These are phyloP conservation scores for Aleiodes sp. DNA, from an alignment of 1,140 invertebrate genomes.

Conservation along the genomic window DNA sequence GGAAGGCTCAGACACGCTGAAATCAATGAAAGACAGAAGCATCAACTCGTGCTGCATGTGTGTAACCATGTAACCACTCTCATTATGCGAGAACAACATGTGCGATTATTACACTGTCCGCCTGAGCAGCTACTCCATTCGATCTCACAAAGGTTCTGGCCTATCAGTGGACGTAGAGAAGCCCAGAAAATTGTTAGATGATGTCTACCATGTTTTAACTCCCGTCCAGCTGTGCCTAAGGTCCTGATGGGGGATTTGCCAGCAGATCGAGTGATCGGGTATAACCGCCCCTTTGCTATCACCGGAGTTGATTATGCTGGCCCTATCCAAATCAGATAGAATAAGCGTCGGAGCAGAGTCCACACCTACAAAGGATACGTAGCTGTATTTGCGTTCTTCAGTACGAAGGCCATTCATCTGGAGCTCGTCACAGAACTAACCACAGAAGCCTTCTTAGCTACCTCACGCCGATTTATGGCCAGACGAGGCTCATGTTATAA, in stretches of 20 bases:
- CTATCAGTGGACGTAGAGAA: slow-evolving; percentile 31
- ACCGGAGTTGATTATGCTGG: slow-evolving; percentile 51
- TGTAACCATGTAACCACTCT: slow-evolving; percentile 27
- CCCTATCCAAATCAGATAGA: slow-evolving; percentile 39
- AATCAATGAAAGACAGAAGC: slow-evolving; percentile 19
- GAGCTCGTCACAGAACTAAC: slow-evolving; percentile 45
- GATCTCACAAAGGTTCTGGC: slow-evolving; percentile 40
- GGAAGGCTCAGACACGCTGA: background rate
- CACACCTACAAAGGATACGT: slow-evolving; percentile 40
- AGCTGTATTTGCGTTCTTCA: slow-evolving; percentile 43
- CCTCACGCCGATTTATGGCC: slow-evolving; percentile 21
- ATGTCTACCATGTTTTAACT: slow-evolving; percentile 40
- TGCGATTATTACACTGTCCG: slow-evolving; percentile 43
- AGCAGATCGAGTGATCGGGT: background rate
- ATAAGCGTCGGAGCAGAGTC: background rate
- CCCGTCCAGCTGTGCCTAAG: slow-evolving; percentile 13
- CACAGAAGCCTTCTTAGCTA: slow-evolving; percentile 36
- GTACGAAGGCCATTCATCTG: slow-evolving; percentile 44
- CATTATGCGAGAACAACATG: slow-evolving; percentile 36
- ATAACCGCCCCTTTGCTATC: slow-evolving; percentile 40
- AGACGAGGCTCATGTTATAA: slow-evolving; percentile 11
- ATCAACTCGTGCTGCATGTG: slow-evolving; percentile 35
- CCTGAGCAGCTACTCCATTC: slow-evolving; percentile 39
- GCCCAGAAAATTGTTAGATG: slow-evolving; percentile 29
- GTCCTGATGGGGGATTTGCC: slow-evolving; percentile 15